Evolutionary conservation across 2,888 invertebrate species (phyloP).

Genomic region (Lochmaea capreae): DNA sequence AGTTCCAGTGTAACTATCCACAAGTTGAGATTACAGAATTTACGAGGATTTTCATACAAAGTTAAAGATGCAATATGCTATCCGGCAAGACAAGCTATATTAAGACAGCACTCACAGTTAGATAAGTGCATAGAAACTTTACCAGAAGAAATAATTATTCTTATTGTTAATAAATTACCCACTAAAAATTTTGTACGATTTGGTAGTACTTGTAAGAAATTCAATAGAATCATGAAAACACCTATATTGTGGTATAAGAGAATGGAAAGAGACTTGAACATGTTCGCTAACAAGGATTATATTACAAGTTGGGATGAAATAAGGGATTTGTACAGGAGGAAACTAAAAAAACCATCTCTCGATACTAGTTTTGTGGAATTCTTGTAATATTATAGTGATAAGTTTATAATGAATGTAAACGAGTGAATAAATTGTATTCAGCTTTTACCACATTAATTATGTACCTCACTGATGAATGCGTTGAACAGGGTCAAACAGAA

Average conservation of each 20-base stretch:
- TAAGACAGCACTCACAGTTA: conserved; percentile 24
- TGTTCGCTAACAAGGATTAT: conserved; percentile 6
- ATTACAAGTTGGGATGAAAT: conserved; percentile 24
- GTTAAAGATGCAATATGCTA: conserved; percentile 59
- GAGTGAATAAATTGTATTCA: no score
- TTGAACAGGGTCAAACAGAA: no score
- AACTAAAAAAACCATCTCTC: no score
- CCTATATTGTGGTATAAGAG: conserved; percentile 46
- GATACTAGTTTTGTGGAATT: no score
- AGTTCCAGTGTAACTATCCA: conserved; percentile 43
- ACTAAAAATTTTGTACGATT: conserved; percentile 49
- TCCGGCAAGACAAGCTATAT: conserved; percentile 54
- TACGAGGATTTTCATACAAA: conserved; percentile 55
- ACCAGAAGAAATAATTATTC: conserved; percentile 62
- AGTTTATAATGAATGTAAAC: no score
- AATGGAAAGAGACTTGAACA: conserved; percentile 35
- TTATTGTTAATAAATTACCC: conserved; percentile 56
- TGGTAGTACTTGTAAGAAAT: conserved; percentile 52
- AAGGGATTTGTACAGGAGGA: conserved; percentile 43
- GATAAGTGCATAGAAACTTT: conserved; percentile 60
- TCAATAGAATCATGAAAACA: conserved; percentile 50
- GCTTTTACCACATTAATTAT: no score
- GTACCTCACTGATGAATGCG: no score
- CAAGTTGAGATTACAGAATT: conserved; percentile 55
- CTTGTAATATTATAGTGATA: no score